These are phyloP conservation scores for Pseudochaenichthys georgianus DNA, from an alignment of 2,797 vertebrate species.

Conservation along the genomic window DNA sequence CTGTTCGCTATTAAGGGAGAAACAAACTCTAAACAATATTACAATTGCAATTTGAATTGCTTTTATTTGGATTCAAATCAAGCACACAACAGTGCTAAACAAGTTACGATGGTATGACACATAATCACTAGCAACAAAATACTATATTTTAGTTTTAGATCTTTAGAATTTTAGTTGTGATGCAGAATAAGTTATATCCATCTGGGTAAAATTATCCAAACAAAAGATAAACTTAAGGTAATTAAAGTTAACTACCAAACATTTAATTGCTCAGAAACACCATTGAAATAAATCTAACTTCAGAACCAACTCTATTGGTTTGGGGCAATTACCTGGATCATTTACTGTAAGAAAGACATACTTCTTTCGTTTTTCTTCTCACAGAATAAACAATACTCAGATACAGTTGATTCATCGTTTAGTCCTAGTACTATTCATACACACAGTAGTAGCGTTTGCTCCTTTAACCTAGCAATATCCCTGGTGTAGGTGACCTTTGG, in stretches of 20 bases:
- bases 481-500: slow-evolving; percentile 47
- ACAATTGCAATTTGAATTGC: background rate
- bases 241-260: background rate
- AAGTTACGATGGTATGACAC: too few relatives aligned
- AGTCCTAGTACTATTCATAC: background rate
- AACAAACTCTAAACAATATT: background rate
- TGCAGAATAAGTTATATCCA: background rate
- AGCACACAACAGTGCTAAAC: too few relatives aligned
- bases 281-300: background rate
- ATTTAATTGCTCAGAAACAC: background rate
- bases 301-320: background rate
- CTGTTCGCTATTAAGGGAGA: background rate
- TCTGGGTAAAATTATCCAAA: background rate
- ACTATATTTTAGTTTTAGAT: too few relatives aligned
- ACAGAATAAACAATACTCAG: slow-evolving; percentile 1
- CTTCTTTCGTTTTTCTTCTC: background rate
- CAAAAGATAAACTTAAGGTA: background rate
- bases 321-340: background rate
- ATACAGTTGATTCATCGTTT: background rate
- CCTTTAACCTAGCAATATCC: background rate
- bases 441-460: background rate
- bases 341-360: background rate
- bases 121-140: too few relatives aligned
- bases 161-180: too few relatives aligned
- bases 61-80: background rate